phyloP scores from a whole-genome alignment of 2,113 vertebrate species.

The Todiramphus chloris region DNA sequence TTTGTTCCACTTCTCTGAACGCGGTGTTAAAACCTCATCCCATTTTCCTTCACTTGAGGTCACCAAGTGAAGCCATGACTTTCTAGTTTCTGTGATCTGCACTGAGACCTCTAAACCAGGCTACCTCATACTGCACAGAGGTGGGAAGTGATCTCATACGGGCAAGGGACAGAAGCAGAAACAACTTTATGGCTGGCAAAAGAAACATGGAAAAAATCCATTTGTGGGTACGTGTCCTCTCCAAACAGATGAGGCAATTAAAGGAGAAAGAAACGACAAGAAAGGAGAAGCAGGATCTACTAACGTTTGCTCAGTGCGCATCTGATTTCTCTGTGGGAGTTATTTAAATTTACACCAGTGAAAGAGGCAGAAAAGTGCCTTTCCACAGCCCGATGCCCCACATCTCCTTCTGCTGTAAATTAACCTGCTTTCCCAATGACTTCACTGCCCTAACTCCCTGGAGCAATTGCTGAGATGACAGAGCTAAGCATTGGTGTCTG shows the following conservation, averaged over 20 bases:
- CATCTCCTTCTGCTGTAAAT: constrained; percentile 37
- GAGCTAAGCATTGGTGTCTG: not conserved
- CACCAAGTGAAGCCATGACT: not conserved
- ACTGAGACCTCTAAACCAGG: not conserved
- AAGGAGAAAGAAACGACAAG: constrained; percentile 5
- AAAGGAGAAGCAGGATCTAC: constrained; percentile 34
- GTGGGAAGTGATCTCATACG: constrained; percentile 32
- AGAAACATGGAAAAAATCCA: constrained; percentile 20
- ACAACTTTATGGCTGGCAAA: constrained; percentile 30
- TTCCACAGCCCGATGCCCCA: constrained; percentile 23
- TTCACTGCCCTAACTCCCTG: not conserved
- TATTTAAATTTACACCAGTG: constrained; percentile 51
- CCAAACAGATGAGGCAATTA: constrained; percentile 56
- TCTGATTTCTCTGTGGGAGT: constrained; percentile 57
- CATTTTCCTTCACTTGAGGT: not conserved
- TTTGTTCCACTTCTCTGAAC: not conserved
- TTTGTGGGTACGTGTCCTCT: constrained; percentile 30
- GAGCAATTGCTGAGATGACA: constrained; percentile 15
- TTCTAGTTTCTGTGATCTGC: not conserved
- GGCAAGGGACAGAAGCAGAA: constrained; percentile 18
- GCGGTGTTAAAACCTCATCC: not conserved
- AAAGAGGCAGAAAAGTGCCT: constrained; percentile 23
- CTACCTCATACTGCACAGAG: not conserved
- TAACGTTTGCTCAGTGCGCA: constrained; percentile 50
- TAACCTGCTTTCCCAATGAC: constrained; percentile 32